phyloP scores from a whole-genome alignment of 2,888 invertebrate species.

The Drosophila limbata region DNA sequence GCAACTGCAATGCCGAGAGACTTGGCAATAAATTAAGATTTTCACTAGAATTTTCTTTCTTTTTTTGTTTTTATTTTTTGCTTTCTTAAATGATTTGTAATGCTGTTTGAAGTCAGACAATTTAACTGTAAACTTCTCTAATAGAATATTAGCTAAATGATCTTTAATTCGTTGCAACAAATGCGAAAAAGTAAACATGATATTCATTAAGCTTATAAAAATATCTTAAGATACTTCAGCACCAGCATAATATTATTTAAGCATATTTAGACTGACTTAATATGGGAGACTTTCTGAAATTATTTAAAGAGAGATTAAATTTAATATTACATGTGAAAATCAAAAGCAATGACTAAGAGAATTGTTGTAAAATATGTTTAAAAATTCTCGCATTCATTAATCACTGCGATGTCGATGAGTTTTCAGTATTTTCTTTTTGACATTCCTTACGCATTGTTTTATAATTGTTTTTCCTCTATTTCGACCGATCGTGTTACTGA shows the following conservation, averaged over 20 bases:
- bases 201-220: neutral
- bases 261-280: neutral
- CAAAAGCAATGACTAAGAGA: neutral
- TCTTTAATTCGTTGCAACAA: neutral
- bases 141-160: constrained; percentile 23
- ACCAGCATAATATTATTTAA: neutral
- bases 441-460: constrained; percentile 1
- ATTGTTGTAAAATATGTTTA: neutral
- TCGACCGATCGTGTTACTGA: constrained; percentile 46
- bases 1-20: neutral
- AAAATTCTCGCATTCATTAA: constrained; percentile 9
- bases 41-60: constrained; percentile 14
- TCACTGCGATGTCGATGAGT: constrained; percentile 12
- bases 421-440: constrained; percentile 31
- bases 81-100: constrained; percentile 12
- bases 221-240: neutral
- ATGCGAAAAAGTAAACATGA: neutral
- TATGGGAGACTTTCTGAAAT: neutral
- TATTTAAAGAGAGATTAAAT: neutral
- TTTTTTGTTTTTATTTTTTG: constrained; percentile 12
- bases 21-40: constrained; percentile 33
- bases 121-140: constrained; percentile 27
- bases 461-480: constrained; percentile 26
- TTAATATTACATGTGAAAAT: neutral
- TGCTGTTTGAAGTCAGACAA: constrained; percentile 9